Percentiles rank a stretch among this genome's conserved stretches.
These are phyloP conservation scores for Magallana gigas DNA, from an alignment of 1,140 invertebrate species.

Conservation along the genomic window DNA sequence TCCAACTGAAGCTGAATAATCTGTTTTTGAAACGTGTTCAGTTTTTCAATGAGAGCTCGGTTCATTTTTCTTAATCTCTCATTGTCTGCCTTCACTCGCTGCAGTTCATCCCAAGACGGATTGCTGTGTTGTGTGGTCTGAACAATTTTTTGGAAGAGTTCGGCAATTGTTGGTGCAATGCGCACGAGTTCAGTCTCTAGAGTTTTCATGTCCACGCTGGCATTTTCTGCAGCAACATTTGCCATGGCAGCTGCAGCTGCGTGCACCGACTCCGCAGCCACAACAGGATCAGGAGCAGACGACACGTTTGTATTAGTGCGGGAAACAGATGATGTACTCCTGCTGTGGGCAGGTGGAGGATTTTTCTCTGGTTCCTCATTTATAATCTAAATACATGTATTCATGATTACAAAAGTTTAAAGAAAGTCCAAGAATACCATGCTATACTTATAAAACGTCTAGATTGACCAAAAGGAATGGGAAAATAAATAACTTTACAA, in stretches of 20 bases:
- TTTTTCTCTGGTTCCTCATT: not conserved
- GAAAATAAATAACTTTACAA: no score
- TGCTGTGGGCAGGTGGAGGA: not conserved
- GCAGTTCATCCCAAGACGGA: conserved; percentile 44
- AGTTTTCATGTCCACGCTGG: conserved; percentile 48
- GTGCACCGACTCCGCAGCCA: conserved; percentile 16
- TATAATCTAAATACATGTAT: not conserved
- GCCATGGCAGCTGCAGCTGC: conserved; percentile 36
- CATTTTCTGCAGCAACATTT: not conserved
- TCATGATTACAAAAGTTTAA: no score
- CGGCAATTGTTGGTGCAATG: conserved; percentile 57
- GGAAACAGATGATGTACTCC: not conserved
- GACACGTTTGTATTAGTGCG: not conserved
- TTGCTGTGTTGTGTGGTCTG: conserved; percentile 45
- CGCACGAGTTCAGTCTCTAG: conserved; percentile 54
- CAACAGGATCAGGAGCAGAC: conserved; percentile 16
- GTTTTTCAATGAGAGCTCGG: conserved; percentile 52
- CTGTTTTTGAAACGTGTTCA: conserved; percentile 56
- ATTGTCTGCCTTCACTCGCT: conserved; percentile 54
- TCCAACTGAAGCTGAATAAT: conserved; percentile 58
- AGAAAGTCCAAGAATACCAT: no score
- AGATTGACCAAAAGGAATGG: no score
- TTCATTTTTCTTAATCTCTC: conserved; percentile 54
- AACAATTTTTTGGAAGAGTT: conserved; percentile 53
- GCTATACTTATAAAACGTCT: no score